Percentiles rank a stretch among this genome's conserved stretches.
phyloP scores from a whole-genome alignment of 92 coral and sea anemone genomes.

The Porites evermanni region DNA sequence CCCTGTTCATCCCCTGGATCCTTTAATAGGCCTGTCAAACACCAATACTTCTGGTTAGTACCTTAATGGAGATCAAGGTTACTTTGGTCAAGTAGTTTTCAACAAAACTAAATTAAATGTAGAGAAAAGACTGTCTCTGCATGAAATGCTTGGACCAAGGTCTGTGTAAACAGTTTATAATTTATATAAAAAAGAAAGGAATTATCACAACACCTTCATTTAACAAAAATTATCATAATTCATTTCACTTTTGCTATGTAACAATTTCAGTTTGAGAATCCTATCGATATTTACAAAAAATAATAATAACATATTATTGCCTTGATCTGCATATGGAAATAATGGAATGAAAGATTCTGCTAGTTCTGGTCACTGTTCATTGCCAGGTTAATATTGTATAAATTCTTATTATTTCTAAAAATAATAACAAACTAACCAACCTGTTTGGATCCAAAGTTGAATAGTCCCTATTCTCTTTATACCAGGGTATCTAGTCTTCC shows the following conservation, averaged over 20 bases:
- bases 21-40: slow-evolving; percentile 33
- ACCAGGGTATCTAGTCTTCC: slow-evolving; percentile 71
- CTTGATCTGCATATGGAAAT: too few species aligned
- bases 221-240: too few species aligned
- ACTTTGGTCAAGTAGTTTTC: not conserved
- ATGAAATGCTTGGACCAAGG: too few species aligned
- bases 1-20: slow-evolving; percentile 40
- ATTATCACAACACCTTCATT: too few species aligned
- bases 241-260: too few species aligned
- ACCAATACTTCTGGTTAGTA: not conserved
- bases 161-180: too few species aligned
- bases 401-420: not conserved
- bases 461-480: slow-evolving; percentile 27
- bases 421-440: not conserved
- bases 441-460: slow-evolving; percentile 52
- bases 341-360: not conserved
- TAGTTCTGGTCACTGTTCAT: not conserved
- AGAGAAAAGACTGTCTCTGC: not conserved
- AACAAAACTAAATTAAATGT: too few species aligned
- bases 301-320: too few species aligned
- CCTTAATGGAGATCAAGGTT: not conserved
- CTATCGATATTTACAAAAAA: too few species aligned
- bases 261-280: too few species aligned
- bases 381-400: not conserved
- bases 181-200: too few species aligned